Percentiles rank a stretch among this genome's conserved stretches.
These are phyloP conservation scores for Acanthopleura granulata DNA, from an alignment of 2,888 invertebrate genomes.

Conservation along the genomic window DNA sequence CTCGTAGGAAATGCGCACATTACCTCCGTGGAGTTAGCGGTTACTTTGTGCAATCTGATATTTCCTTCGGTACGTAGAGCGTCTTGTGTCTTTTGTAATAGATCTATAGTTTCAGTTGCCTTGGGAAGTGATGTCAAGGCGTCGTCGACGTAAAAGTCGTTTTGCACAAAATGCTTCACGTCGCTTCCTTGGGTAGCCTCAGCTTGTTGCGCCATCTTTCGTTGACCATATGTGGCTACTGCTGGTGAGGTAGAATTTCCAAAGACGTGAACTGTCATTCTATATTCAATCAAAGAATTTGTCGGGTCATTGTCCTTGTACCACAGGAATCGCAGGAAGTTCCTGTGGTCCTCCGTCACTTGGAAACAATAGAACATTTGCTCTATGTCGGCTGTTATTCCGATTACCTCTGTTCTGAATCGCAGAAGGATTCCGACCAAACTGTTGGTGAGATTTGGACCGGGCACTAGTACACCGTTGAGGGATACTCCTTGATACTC, in stretches of 20 bases:
- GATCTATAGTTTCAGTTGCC: too few relatives aligned
- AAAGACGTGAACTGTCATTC: too few relatives aligned
- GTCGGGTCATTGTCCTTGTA: slow-evolving; percentile 24
- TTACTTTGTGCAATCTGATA: too few relatives aligned
- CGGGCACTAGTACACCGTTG: slow-evolving; percentile 24
- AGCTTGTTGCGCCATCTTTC: too few relatives aligned
- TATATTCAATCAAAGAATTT: slow-evolving; percentile 4
- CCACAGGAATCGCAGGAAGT: slow-evolving; percentile 27
- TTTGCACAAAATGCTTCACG: too few relatives aligned
- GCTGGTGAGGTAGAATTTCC: slow-evolving; percentile 27
- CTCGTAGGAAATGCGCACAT: too few relatives aligned
- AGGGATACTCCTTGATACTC: slow-evolving; percentile 24
- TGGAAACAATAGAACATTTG: slow-evolving; percentile 27
- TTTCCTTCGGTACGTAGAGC: too few relatives aligned
- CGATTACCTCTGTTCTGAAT: slow-evolving; percentile 24
- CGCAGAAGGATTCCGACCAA: slow-evolving; percentile 25
- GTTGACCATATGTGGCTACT: neutral
- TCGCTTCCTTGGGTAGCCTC: too few relatives aligned
- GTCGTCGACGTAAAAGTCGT: too few relatives aligned
- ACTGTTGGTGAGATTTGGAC: slow-evolving; percentile 26
- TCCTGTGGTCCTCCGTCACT: slow-evolving; percentile 25
- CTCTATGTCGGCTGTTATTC: slow-evolving; percentile 26
- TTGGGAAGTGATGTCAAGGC: too few relatives aligned
- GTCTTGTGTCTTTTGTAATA: too few relatives aligned
- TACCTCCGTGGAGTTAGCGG: too few relatives aligned